phyloP scores from a whole-genome alignment of 2,113 vertebrate genomes.

The Entomyzon cyanotis region DNA sequence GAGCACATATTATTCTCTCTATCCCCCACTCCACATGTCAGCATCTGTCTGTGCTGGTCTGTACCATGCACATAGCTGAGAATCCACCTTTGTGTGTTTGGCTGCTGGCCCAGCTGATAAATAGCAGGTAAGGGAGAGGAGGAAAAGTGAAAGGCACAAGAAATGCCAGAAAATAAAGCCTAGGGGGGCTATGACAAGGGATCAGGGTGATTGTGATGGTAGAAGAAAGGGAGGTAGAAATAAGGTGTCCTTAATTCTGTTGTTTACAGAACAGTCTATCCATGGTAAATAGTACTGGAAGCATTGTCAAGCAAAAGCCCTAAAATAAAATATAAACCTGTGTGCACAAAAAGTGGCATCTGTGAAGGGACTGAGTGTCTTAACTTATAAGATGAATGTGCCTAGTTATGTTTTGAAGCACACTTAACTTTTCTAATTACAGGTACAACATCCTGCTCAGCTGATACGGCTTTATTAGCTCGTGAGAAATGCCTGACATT shows the following conservation, averaged over 20 bases:
- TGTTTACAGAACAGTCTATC: background rate
- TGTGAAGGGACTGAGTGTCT: background rate
- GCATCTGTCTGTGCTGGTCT: background rate
- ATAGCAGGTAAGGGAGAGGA: background rate
- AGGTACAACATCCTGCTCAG: slow-evolving; percentile 86
- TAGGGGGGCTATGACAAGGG: fast-evolving
- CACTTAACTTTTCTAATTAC: background rate
- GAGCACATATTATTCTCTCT: background rate
- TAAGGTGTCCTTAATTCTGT: background rate
- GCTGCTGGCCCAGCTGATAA: background rate
- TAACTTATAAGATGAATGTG: background rate
- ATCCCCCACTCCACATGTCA: background rate
- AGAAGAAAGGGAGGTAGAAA: background rate
- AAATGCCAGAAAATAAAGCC: background rate
- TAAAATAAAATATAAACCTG: background rate
- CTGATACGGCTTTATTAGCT: slow-evolving; percentile 75
- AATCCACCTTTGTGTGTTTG: background rate
- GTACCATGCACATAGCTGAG: background rate
- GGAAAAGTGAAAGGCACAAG: background rate
- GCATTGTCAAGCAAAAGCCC: background rate
- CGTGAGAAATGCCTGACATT: slow-evolving; percentile 86
- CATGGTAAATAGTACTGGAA: background rate
- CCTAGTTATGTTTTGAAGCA: background rate
- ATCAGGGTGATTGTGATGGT: background rate
- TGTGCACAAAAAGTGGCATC: background rate